Base-by-base conservation (phyloP, 2,113 vertebrate species). In the Phalacrocorax brasilianus region DNA sequence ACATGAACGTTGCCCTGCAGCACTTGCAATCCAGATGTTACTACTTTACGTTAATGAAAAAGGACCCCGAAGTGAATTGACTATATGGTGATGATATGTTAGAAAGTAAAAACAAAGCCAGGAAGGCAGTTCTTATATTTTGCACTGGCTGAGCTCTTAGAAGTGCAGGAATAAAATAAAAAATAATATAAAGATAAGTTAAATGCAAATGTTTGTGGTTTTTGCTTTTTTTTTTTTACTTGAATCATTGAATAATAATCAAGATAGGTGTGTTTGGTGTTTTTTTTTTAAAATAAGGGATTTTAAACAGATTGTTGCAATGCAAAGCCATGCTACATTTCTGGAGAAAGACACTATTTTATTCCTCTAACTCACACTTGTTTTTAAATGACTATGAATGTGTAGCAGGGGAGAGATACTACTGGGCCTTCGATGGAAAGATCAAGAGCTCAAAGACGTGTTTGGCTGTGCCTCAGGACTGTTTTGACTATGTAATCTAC, bases 11-110 rank as follows among this genome's bases (percentile, higher is more conserved):
- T 62, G n/a, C 12, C 42, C 66, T 83, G 62, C 53, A 76, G 53
- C 53, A 66, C 68, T 92, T 95, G 52, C 75, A 94, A 86, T 59
- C 87, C 87, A 90, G 79, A 75, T 88, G 87, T 80, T 94, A 33
- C 40, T 1, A 1, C 56, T 88, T 84, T 84, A 76, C 78, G 58
- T 71, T 93, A 83, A 74, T 82, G 67, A 28, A 65, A 88, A 74
- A 88, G 52, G 47, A 81, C 65, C 68, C 35, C 0, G 1, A 94
- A 80, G 72, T 86, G 74, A 94, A 93, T 75, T 86, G 65, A 40
- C 68, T 82, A 6, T 33, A 85, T 91, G 71, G 74, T 70, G 71
- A 47, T 0, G 17, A 23, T 62, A 73, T 13, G 38, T 65, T 73
- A 53, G 88, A 92, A 95, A 74, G 52, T 63, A 30, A 70, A 89